These are phyloP conservation scores for Lasioglossum albipes DNA, from an alignment of 1,140 invertebrate genomes.

Conservation along the genomic window DNA sequence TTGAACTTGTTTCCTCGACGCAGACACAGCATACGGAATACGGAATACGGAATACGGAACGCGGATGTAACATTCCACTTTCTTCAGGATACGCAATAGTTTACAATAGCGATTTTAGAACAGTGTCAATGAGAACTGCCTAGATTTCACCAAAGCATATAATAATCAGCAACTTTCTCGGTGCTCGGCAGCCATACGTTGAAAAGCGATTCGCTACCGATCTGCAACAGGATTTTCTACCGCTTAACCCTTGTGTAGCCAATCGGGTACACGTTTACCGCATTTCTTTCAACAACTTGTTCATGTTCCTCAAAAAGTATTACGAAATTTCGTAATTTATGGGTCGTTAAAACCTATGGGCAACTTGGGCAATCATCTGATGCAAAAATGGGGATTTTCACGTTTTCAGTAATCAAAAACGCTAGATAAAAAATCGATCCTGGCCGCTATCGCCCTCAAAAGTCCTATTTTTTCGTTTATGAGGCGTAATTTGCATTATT, in stretches of 20 bases:
- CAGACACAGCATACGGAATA: not conserved
- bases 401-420: too few relatives aligned
- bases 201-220: not conserved
- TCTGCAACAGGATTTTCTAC: not conserved
- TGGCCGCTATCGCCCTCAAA: too few relatives aligned
- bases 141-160: slow-evolving; percentile 27
- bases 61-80: slow-evolving; percentile 16
- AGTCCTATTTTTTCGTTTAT: too few relatives aligned
- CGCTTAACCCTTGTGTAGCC: not conserved
- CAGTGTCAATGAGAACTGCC: slow-evolving; percentile 28
- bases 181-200: slow-evolving; percentile 28
- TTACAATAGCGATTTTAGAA: slow-evolving; percentile 31
- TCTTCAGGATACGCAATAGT: slow-evolving; percentile 1
- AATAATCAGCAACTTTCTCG: slow-evolving; percentile 38
- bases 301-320: too few relatives aligned
- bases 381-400: too few relatives aligned
- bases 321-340: too few relatives aligned
- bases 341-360: too few relatives aligned
- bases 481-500: too few relatives aligned
- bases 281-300: too few relatives aligned
- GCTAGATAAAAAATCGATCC: too few relatives aligned
- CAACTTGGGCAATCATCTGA: too few relatives aligned
- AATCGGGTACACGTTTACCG: too few relatives aligned
- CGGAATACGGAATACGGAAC: slow-evolving; percentile 1
- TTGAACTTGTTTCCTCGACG: not conserved